Conservation (phyloP, 2,797 vertebrate species). For the Fringilla coelebs region DNA sequence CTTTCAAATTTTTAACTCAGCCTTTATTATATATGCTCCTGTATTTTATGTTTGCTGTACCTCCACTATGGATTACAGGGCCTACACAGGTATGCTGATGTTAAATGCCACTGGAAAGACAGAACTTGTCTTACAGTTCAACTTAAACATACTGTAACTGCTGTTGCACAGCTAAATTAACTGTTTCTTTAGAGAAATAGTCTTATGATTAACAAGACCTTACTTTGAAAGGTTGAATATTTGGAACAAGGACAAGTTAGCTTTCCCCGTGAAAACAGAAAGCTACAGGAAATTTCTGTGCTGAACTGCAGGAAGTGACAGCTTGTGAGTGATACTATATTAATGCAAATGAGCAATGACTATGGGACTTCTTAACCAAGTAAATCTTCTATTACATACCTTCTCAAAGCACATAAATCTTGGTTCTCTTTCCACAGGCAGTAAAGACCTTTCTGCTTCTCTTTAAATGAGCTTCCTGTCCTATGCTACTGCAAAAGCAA, state of each 20-base stretch:
- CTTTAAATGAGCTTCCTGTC: neutral
- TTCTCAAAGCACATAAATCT: neutral
- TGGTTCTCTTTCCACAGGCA: neutral
- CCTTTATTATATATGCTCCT: neutral
- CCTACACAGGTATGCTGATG: neutral
- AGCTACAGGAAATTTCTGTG: neutral
- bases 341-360: neutral
- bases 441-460: neutral
- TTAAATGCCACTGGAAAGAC: neutral
- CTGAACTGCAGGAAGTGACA: neutral
- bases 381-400: neutral
- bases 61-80: neutral
- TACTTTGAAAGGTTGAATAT: neutral
- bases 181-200: neutral
- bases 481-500: neutral
- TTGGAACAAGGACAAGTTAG: neutral
- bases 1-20: neutral
- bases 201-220: neutral
- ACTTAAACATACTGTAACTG: neutral
- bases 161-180: neutral
- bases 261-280: neutral
- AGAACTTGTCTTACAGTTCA: neutral
- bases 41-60: neutral
- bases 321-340: neutral
- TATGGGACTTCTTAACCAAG: neutral